phyloP scores from a whole-genome alignment of 2,888 invertebrate species.

The Rapana venosa region DNA sequence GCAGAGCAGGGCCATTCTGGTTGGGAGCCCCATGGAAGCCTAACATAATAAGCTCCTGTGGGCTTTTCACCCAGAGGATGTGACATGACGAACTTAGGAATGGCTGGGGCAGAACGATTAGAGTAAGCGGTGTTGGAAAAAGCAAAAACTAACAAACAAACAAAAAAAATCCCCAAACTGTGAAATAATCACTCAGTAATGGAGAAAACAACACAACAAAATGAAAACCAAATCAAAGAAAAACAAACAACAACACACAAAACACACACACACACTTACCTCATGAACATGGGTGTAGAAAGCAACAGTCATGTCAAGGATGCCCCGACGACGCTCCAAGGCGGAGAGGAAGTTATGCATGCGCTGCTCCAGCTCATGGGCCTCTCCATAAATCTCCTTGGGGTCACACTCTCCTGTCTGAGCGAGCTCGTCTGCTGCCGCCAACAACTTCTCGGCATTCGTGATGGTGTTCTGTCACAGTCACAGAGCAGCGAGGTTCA shows the following conservation, averaged over 20 bases:
- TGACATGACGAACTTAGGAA: too few relatives aligned
- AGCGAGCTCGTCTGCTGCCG: constrained; percentile 96
- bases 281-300: constrained; percentile 98
- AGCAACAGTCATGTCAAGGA: constrained; percentile 94
- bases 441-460: constrained; percentile 96
- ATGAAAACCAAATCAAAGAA: too few relatives aligned
- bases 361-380: constrained; percentile 94
- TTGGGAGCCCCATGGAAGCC: too few relatives aligned
- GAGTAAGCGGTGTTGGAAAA: too few relatives aligned
- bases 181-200: too few relatives aligned
- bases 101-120: too few relatives aligned
- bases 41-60: too few relatives aligned
- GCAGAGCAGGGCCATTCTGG: too few relatives aligned
- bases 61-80: too few relatives aligned
- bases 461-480: constrained; percentile 91
- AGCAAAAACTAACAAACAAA: too few relatives aligned
- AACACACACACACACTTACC: constrained; percentile 70
- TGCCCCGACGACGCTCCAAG: constrained; percentile 91
- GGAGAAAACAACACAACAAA: too few relatives aligned
- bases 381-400: constrained; percentile 96
- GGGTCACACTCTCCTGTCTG: constrained; percentile 94
- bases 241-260: not conserved
- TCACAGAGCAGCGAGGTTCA: not conserved
- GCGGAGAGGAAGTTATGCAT: constrained; percentile 95
- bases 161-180: too few relatives aligned